A percentile compares a stretch with the other conserved stretches of the same genome.
Conservation (phyloP, 2,888 invertebrate genomes). For the Spilarctia lutea region DNA sequence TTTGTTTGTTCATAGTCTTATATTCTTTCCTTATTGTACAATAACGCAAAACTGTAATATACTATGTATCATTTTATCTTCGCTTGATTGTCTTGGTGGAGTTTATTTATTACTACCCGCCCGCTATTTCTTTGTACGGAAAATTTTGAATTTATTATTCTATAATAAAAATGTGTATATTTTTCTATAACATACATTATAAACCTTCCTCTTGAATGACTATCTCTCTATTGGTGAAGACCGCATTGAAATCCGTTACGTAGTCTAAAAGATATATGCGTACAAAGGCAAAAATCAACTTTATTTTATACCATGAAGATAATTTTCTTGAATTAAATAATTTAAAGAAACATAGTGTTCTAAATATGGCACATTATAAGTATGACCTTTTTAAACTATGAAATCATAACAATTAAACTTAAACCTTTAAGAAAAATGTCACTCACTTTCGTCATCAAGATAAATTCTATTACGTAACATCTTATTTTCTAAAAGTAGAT, state of each 20-base stretch:
- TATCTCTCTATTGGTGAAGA: too few species aligned
- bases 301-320: too few species aligned
- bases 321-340: neutral
- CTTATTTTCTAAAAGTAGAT: neutral
- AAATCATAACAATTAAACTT: neutral
- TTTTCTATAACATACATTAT: too few species aligned
- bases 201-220: too few species aligned
- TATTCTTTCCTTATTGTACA: neutral
- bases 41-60: neutral
- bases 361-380: neutral
- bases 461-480: neutral
- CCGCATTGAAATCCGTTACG: too few species aligned
- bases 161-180: neutral
- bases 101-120: neutral
- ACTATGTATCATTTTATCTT: neutral
- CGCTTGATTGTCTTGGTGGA: neutral
- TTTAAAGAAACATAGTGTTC: neutral
- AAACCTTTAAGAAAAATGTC: neutral
- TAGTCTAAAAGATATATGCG: too few species aligned
- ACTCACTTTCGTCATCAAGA: neutral
- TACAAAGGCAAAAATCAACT: too few species aligned
- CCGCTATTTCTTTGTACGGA: too few species aligned
- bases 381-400: too few species aligned
- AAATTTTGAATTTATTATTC: neutral
- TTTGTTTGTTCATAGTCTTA: slow-evolving; percentile 13